A percentile compares a stretch with the other conserved stretches of the same genome.
Evolutionary conservation across 1,140 invertebrate genomes (phyloP).

Genomic region (Drosophila melanica): DNA sequence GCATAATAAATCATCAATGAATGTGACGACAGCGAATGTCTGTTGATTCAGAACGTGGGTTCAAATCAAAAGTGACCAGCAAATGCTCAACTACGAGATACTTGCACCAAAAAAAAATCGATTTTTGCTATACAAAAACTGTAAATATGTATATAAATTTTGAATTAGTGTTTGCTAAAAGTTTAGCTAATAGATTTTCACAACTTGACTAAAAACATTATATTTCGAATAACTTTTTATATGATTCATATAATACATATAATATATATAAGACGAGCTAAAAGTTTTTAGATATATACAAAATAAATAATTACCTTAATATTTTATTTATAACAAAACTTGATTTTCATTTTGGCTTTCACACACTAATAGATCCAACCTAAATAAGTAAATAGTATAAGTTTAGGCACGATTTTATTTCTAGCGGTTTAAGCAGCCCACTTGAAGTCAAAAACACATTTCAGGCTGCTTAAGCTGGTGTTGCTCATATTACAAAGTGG

Average conservation of each 20-base stretch:
- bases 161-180: too few species aligned
- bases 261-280: too few species aligned
- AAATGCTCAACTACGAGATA: slow-evolving; percentile 6
- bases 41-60: slow-evolving; percentile 39
- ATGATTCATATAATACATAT: too few species aligned
- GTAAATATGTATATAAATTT: too few species aligned
- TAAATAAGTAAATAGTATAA: not conserved
- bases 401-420: not conserved
- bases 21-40: slow-evolving; percentile 61
- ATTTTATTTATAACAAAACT: too few species aligned
- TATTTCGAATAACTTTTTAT: too few species aligned
- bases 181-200: too few species aligned
- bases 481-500: slow-evolving; percentile 59
- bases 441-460: slow-evolving; percentile 52
- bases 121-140: too few species aligned
- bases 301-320: too few species aligned
- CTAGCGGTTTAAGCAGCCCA: slow-evolving; percentile 12
- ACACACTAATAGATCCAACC: not conserved
- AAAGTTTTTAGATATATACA: too few species aligned
- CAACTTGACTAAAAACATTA: too few species aligned
- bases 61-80: not conserved
- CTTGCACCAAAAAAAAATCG: not conserved
- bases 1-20: slow-evolving; percentile 74
- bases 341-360: too few species aligned
- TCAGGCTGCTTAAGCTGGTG: slow-evolving; percentile 46